Conservation (phyloP, 2,888 invertebrate species). For the Lordiphosa andalusiaca region DNA sequence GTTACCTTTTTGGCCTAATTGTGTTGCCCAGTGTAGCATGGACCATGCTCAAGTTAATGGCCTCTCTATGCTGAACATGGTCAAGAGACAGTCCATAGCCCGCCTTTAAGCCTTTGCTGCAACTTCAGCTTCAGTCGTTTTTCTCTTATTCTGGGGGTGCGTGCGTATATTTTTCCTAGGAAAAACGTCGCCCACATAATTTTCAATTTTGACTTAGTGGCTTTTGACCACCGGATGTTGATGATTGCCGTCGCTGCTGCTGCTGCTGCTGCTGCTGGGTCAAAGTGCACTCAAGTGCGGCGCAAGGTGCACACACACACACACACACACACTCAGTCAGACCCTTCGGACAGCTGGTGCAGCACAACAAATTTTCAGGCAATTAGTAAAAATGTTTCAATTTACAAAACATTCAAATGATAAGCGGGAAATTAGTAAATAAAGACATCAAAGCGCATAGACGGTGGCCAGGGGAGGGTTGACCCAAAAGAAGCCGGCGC, state of each 20-base stretch:
- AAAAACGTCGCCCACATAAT: constrained; percentile 73
- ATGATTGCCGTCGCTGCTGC: constrained; percentile 50
- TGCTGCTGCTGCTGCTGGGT: constrained; percentile 42
- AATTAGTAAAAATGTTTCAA: constrained; percentile 75
- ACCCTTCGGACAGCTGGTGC: constrained; percentile 24
- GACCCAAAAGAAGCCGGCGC: constrained; percentile 58
- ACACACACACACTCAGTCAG: constrained; percentile 1
- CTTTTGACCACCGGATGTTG: constrained; percentile 61
- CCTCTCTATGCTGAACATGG: constrained; percentile 56
- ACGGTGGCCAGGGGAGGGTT: constrained; percentile 8
- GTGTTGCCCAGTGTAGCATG: constrained; percentile 46
- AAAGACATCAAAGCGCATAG: constrained; percentile 67
- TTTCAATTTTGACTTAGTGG: constrained; percentile 67
- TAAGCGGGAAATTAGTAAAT: constrained; percentile 75
- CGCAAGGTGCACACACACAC: constrained; percentile 36
- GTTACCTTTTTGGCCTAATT: neutral
- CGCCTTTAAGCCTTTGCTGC: constrained; percentile 2
- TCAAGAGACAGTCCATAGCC: constrained; percentile 47
- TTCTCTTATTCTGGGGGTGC: constrained; percentile 5
- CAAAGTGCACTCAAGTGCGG: constrained; percentile 65
- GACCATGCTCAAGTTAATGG: constrained; percentile 58
- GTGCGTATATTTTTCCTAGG: constrained; percentile 65
- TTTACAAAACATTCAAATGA: constrained; percentile 73
- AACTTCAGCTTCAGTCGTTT: neutral
- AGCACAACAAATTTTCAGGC: constrained; percentile 66